Percentiles rank a stretch among this genome's conserved stretches.
These are phyloP conservation scores for Chiroxiphia lanceolata DNA, from an alignment of 2,797 vertebrate genomes.

Conservation along the genomic window DNA sequence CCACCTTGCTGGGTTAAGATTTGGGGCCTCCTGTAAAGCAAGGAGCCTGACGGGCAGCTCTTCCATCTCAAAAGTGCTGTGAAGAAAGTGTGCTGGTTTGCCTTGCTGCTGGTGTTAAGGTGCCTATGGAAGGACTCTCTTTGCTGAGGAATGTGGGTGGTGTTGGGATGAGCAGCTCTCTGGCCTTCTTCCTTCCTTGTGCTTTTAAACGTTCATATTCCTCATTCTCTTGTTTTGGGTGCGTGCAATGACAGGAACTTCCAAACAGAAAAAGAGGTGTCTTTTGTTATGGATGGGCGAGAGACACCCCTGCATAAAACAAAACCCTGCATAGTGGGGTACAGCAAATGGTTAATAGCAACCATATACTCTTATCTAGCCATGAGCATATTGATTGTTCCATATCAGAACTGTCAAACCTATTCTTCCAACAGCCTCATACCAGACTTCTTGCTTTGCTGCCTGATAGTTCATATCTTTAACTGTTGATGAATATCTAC, in stretches of 20 bases:
- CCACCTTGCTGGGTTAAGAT: not conserved
- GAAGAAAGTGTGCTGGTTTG: not conserved
- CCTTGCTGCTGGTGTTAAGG: not conserved
- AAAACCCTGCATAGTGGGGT: rapidly evolving
- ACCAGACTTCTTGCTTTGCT: not conserved
- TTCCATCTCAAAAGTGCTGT: not conserved
- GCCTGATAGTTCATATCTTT: not conserved
- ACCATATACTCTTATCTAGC: not conserved
- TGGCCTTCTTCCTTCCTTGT: not conserved
- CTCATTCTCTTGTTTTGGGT: not conserved
- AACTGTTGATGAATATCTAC: not conserved
- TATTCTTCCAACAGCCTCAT: not conserved
- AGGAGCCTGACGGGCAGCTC: not conserved
- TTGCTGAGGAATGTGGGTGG: not conserved
- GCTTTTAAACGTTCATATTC: rapidly evolving
- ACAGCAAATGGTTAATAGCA: slow-evolving; percentile 4
- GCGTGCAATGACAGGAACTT: rapidly evolving
- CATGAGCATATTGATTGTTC: not conserved
- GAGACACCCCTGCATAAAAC: not conserved
- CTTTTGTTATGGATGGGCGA: not conserved
- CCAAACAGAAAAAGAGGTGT: not conserved
- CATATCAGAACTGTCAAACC: not conserved
- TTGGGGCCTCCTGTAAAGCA: not conserved
- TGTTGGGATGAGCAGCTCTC: not conserved
- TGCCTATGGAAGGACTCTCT: rapidly evolving